Evolutionary conservation across 2,797 vertebrate species (phyloP).

Genomic region (Odontamblyopus rebecca): DNA sequence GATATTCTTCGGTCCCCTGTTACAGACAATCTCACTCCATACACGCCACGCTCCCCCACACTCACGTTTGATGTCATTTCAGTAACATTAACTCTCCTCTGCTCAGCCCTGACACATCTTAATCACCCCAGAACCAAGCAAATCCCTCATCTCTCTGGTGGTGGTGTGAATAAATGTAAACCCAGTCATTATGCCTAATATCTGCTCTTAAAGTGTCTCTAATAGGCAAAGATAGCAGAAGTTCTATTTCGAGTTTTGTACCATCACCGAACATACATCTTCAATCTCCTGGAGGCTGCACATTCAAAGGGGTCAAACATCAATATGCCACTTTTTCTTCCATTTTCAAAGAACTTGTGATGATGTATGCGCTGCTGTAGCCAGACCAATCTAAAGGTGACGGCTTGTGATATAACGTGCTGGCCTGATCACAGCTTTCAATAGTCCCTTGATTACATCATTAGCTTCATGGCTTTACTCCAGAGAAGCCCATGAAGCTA

Average conservation of each 20-base stretch:
- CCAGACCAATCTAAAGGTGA: constrained; percentile 42
- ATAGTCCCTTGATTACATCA: neutral
- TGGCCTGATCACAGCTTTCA: constrained; percentile 11
- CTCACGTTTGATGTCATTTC: constrained; percentile 6
- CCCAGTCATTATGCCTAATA: neutral
- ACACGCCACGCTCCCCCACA: neutral
- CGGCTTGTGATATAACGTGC: constrained; percentile 29
- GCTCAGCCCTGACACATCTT: neutral
- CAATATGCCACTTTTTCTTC: constrained; percentile 20
- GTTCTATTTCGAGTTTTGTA: neutral
- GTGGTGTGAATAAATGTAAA: constrained; percentile 5
- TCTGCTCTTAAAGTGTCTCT: neutral
- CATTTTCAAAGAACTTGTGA: constrained; percentile 40
- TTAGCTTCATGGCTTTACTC: neutral
- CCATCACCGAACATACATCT: constrained; percentile 1
- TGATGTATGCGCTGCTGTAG: constrained; percentile 43
- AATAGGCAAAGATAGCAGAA: neutral
- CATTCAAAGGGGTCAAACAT: constrained; percentile 14
- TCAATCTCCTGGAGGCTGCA: constrained; percentile 20
- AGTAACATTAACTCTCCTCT: constrained; percentile 5
- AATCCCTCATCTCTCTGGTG: constrained; percentile 1
- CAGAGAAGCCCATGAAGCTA: no score
- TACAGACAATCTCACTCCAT: neutral
- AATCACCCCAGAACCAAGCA: neutral
- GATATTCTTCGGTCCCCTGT: neutral